Base-by-base conservation (phyloP, 1,140 invertebrate species). In the Nymphalis io region DNA sequence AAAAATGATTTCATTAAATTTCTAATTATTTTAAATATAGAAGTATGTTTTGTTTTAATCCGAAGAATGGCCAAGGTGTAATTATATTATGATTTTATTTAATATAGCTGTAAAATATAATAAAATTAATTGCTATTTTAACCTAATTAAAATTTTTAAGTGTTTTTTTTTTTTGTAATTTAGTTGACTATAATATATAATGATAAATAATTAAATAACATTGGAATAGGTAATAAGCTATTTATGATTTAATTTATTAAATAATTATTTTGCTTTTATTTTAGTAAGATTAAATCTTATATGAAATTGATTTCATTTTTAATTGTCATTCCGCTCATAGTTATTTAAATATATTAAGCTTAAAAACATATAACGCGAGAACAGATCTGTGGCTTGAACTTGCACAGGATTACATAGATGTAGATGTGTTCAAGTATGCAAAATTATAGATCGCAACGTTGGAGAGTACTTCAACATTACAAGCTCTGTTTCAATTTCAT, bases 401-500 rank as follows among this genome's bases (percentile, higher is more conserved):
- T 51, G 27, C 60, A 20, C 48, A 53, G 48, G 6, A 21, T 21
- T 53, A 11, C 20, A 64, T 55, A 21, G 51, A 27, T 62, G 44
- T 69, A 63, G 58, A 58, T 60, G 53, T 46, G 55, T 69, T 69
- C 53, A 63, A 69, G 58, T 55, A 62, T 69, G 42, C 44, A 69
- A 53, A 58, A 58, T 62, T 69, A 53, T 58, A 62, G 67, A 69
- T 69, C 27, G 48, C 38, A 15, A 46, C 48, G 42, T 48, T 62
- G 42, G 21, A 33, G 23, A 42, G 39, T 46, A 46, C 60, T 63
- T 53, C 33, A 33, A 20, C 18, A 12, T 21, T 53, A 63, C 12
- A 53, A 23, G 10, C 46, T 38, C 61, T 63, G 48, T 63, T 53
- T 63, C 46, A 63, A 63, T 63, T 62, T 63, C 61, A 55, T 75